Evolutionary conservation across 53 echinoderm and acorn worm genomes (phyloP), one percentile per base, ranked within the genome.

Genomic region (Echinarachnius parma): DNA sequence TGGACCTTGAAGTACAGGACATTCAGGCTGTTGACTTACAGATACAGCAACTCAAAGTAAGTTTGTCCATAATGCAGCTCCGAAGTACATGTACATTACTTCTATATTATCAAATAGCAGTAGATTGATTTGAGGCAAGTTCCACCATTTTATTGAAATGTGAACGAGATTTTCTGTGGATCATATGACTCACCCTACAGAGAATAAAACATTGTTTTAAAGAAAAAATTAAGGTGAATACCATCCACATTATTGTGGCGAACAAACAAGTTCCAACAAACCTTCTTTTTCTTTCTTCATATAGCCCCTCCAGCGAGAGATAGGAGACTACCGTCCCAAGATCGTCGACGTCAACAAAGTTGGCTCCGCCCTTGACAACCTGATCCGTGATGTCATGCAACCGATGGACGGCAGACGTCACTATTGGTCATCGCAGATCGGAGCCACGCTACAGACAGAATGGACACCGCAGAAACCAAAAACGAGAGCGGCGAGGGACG

Each of bases 361-460:
- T 0, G 90, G 96, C 24, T 81, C 87, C 14, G 81, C 89, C 68
- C 81, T 93, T 37, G 93, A 93, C 84, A 90, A 78, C 70, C 82
- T 93, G 59, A 66, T 89, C 55, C 86, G 89, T 48, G 93, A 93
- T 48, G 75, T 83, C 48, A 84, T 84, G 82, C 79, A 81, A 0
- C 75, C 82, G 10, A 21, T 87, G 62, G 85, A 85, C 60, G 80
- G 81, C 46, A 58, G 96, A 54, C 96, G 93, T 37, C 89, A 89
- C 34, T 93, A 93, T 76, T 93, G 93, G 93, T 93, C 93, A 23
- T 89, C 93, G 0, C 93, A 93, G 66, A 83, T 93, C 10, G 93
- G 93, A 22, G 84, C 93, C 24, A 86, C 87, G 14, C 87, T 96
- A 3, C 87, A 91, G 83, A 96, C 96, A 0, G 96, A 91, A 14